A percentile compares a stretch with the other conserved stretches of the same genome.
These are phyloP conservation scores for Leptinotarsa defecta DNA, from an alignment of 1,140 invertebrate species.

Conservation along the genomic window DNA sequence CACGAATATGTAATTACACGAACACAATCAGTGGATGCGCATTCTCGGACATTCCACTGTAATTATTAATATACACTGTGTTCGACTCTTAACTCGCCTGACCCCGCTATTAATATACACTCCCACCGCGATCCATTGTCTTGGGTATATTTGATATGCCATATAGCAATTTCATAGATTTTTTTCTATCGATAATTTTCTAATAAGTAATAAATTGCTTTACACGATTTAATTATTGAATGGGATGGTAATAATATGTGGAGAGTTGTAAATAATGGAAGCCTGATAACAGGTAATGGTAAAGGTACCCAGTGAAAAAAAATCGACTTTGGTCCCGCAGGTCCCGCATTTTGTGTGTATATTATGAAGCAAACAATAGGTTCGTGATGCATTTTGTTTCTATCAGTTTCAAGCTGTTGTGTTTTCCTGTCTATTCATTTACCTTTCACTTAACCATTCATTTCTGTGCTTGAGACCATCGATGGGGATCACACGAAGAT, in stretches of 20 bases:
- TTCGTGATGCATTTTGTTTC: background rate
- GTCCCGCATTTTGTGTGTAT: background rate
- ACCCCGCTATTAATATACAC: constrained; percentile 51
- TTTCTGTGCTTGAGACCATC: too few relatives aligned
- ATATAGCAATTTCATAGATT: constrained; percentile 32
- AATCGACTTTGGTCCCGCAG: background rate
- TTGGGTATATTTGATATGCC: constrained; percentile 34
- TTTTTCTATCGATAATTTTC: constrained; percentile 30
- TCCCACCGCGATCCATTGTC: constrained; percentile 46
- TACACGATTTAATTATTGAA: constrained; percentile 28
- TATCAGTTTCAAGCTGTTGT: too few relatives aligned
- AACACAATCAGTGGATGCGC: constrained; percentile 55
- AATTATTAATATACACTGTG: constrained; percentile 52
- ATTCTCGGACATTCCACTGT: constrained; percentile 52
- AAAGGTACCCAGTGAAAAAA: background rate
- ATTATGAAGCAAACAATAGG: background rate
- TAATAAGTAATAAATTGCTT: constrained; percentile 33
- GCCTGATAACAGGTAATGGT: constrained; percentile 14
- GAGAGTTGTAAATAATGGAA: constrained; percentile 18
- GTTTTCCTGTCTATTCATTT: too few relatives aligned
- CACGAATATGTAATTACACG: constrained; percentile 56
- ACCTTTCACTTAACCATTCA: too few relatives aligned
- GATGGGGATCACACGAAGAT: too few relatives aligned
- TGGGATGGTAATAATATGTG: constrained; percentile 15
- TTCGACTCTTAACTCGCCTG: constrained; percentile 42